Evolutionary conservation across 1,140 invertebrate species (phyloP).

Genomic region (Trichomalopsis sarcophagae): DNA sequence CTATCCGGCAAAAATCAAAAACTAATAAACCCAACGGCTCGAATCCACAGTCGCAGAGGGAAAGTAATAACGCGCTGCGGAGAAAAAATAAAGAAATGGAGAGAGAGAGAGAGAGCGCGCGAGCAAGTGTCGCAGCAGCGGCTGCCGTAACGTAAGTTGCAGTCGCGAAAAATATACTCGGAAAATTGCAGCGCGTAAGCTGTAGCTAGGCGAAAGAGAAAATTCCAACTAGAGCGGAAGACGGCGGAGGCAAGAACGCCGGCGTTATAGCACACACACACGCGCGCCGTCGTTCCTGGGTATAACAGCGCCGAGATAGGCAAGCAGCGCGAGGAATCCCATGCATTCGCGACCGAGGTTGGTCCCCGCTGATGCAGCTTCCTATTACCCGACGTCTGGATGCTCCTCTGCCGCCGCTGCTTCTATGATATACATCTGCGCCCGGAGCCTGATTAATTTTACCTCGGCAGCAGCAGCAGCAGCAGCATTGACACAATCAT

Average conservation of each 20-base stretch:
- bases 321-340: background rate
- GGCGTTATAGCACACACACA: background rate
- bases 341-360: constrained; percentile 18
- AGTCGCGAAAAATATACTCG: constrained; percentile 33
- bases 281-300: background rate
- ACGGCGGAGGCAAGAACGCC: background rate
- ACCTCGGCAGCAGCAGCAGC: too few relatives aligned
- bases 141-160: background rate
- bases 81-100: constrained; percentile 12
- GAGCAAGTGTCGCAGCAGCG: background rate
- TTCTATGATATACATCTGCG: background rate
- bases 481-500: background rate
- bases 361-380: too few relatives aligned
- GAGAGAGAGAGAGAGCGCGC: background rate
- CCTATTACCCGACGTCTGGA: background rate
- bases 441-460: background rate
- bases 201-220: constrained; percentile 13
- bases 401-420: too few relatives aligned
- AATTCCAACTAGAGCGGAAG: constrained; percentile 19
- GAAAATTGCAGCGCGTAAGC: constrained; percentile 32
- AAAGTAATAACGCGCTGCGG: constrained; percentile 3
- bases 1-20: background rate
- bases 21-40: background rate
- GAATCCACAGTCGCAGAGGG: background rate
- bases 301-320: background rate